Evolutionary conservation across 2,797 vertebrate species (phyloP).

Genomic region (Potorous gilbertii): DNA sequence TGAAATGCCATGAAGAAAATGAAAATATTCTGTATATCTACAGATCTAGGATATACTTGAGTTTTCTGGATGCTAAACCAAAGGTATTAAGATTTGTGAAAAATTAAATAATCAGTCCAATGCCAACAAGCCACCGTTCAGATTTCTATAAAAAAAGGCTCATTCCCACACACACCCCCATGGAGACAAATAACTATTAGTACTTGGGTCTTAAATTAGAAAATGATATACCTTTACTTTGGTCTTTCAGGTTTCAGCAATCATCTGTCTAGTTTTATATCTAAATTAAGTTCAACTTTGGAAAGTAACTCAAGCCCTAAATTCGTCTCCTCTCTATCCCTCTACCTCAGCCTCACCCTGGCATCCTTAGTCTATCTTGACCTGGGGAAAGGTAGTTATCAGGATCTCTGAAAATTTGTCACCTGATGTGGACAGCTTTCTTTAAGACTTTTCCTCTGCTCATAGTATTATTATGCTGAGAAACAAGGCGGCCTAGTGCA

Average conservation of each 20-base stretch:
- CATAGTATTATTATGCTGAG: not conserved
- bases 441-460: not conserved
- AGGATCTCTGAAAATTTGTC: not conserved
- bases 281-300: not conserved
- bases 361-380: not conserved
- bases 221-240: not conserved
- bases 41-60: not conserved
- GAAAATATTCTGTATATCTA: not conserved
- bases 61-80: not conserved
- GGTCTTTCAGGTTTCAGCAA: not conserved
- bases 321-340: not conserved
- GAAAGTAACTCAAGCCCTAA: not conserved
- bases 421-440: not conserved
- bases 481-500: not conserved
- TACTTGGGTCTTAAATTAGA: not conserved
- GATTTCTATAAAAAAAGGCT: not conserved
- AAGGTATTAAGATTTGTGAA: not conserved
- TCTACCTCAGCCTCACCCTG: no score
- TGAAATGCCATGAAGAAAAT: not conserved
- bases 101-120: not conserved
- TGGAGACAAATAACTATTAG: not conserved
- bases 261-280: not conserved
- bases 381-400: not conserved
- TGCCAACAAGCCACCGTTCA: not conserved
- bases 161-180: not conserved